Percentiles rank a stretch among this genome's conserved stretches.
phyloP scores from a whole-genome alignment of 2,888 invertebrate species.

The Coremacera marginata region DNA sequence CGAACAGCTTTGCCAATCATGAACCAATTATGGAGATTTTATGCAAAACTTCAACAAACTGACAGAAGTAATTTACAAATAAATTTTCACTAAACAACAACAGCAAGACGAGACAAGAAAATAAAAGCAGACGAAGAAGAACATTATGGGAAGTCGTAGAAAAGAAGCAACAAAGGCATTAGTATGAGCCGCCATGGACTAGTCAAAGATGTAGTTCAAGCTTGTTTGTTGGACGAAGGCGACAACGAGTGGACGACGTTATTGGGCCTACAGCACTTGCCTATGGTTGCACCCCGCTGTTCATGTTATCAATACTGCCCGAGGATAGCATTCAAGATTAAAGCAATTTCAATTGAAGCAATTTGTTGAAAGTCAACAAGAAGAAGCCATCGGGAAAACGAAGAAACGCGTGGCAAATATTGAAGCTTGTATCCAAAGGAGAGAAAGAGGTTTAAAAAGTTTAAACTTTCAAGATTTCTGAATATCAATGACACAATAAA shows the following conservation, averaged over 20 bases:
- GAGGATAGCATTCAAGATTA: constrained; percentile 22
- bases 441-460: too few relatives aligned
- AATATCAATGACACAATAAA: too few relatives aligned
- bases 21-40: constrained; percentile 59
- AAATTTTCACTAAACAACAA: constrained; percentile 21
- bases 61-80: constrained; percentile 40
- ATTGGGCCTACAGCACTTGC: constrained; percentile 15
- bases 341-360: constrained; percentile 36
- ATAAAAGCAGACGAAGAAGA: not conserved
- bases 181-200: not conserved
- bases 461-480: too few relatives aligned
- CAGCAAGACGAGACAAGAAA: not conserved
- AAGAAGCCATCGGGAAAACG: too few relatives aligned
- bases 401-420: too few relatives aligned
- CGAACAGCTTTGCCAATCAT: constrained; percentile 48
- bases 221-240: too few relatives aligned
- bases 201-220: not conserved
- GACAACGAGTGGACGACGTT: not conserved
- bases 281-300: constrained; percentile 11
- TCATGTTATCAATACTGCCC: constrained; percentile 22
- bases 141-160: not conserved
- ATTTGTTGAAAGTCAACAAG: constrained; percentile 27
- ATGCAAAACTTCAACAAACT: constrained; percentile 46
- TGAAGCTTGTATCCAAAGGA: too few relatives aligned
- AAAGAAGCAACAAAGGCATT: not conserved